Percentiles rank a stretch among this genome's conserved stretches.
Conservation (phyloP, 2,113 vertebrate genomes). For the Elaphurus davidianus region DNA sequence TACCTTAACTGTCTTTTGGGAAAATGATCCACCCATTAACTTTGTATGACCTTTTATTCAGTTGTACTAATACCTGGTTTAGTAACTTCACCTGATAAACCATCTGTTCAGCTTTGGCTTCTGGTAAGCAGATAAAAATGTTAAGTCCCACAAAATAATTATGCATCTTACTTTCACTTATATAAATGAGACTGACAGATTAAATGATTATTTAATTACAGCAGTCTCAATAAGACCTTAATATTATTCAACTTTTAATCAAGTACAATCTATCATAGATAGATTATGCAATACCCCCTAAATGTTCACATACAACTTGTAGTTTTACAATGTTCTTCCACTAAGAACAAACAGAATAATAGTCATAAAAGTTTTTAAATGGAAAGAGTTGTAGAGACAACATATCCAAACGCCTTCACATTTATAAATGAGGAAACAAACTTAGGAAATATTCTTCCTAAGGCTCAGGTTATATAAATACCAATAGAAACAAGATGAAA, state of each 20-base stretch:
- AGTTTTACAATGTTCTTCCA: neutral
- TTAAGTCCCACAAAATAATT: neutral
- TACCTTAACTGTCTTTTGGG: neutral
- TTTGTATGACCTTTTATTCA: neutral
- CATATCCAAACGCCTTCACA: neutral
- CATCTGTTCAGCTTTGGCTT: neutral
- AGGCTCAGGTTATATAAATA: neutral
- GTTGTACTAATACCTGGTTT: neutral
- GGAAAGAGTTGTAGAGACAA: neutral
- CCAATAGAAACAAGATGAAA: neutral
- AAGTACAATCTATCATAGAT: neutral
- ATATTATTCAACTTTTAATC: neutral
- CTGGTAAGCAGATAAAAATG: neutral
- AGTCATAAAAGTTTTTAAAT: neutral
- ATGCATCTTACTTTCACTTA: neutral
- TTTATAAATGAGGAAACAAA: conserved; percentile 1
- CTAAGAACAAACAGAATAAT: neutral
- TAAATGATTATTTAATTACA: neutral
- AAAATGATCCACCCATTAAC: neutral
- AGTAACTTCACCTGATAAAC: neutral
- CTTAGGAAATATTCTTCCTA: neutral
- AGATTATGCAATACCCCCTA: neutral
- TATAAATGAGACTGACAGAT: neutral
- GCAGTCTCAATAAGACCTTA: neutral
- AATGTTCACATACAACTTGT: neutral